Evolutionary conservation across 1,140 invertebrate genomes (phyloP), one percentile per base, ranked within the genome.

Genomic region (Pseudomyrmex sp.): DNA sequence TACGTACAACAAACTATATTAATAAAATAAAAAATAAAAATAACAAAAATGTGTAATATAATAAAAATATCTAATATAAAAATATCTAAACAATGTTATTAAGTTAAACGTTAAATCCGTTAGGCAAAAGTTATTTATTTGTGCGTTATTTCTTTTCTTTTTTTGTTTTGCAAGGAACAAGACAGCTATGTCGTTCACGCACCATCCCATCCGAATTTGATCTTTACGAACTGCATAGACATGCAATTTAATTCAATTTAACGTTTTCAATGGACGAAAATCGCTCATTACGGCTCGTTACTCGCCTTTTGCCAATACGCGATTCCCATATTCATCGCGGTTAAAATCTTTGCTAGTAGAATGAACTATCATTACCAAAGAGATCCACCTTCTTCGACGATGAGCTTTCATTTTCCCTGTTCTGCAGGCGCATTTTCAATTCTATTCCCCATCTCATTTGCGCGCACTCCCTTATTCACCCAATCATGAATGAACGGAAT

Each of bases 191-290:
- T 26, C 26, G 26, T 65, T 48, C n/a, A 26, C 9, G 48, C 59
- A n/a, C 26, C 12, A 35, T 13, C 54, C 15, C 10, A 9, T 20
- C 13, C n/a, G 23, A 44, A 73, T 63, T 76, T 23, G 15, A 48
- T 65, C n/a, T 61, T 10, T 26, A 8, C 44, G 20, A 56, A 18
- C 18, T 48, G 48, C 59, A n/a, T 61, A 50, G 18, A 23, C 35
- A n/a, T 26, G 44, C 26, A 62, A 83, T 83, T 86, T 72, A 83
- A 83, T 66, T 86, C 85, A 18, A 86, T 83, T 86, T 73, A 83
- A 87, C 72, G 26, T 52, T 85, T 86, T 56, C 48, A 83, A 83
- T 59, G 15, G 46, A 58, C 59, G 61, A 62, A 56, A 86, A 77
- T 59, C 66, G 73, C 54, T 86, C 61, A 73, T 87, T 86, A 72